Base-by-base conservation (phyloP, 1,140 invertebrate genomes). In the Heterodera carotae region DNA sequence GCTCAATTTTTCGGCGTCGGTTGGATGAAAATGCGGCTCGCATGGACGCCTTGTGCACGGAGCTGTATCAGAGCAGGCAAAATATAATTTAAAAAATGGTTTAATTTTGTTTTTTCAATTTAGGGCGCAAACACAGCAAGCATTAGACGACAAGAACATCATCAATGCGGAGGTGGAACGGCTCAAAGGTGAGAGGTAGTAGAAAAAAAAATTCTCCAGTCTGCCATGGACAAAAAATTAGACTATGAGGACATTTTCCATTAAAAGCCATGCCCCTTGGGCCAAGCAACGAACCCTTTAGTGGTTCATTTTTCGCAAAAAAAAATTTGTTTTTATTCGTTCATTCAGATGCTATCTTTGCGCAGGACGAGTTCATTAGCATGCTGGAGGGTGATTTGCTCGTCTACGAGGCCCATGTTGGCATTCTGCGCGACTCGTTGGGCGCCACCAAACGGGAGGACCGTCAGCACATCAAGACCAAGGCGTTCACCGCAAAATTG, bases 351-450 rank as follows among this genome's bases (percentile, higher is more conserved):
- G 86, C 86, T 10, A 75, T 86, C 29, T 59, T 80, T 39, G 86
- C 86, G 4, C 85, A 86, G 64, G 85, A 87, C 53, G 81, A 88
- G 43, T 80, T 87, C 33, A 85, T 86, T 60, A 62, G 80, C 10
- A 56, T 86, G 18, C 53, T 86, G 12, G 85, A 86, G 69, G 83
- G 83, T 1, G 85, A 86, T 73, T 70, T 86, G 22, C 80, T 84
- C 53, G 86, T 86, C 25, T 86, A 86, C 64, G 86, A 86, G 67
- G 80, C 85, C 27, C 85, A 86, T 70, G 80, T 86, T 8, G 86
- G 85, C 27, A 64, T 88, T 69, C 79, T 86, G 3, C 76, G 85
- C 53, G 85, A 86, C 27, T 84, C 81, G 27, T 72, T 86, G 69
- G 86, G 85, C 8, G 82, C 81, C 34, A 75, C 79, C 43, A 84